Percentiles rank a stretch among this genome's conserved stretches.
These are phyloP conservation scores for Trematocara stigmaticum DNA, from an alignment of 2,113 vertebrate species.

Conservation along the genomic window DNA sequence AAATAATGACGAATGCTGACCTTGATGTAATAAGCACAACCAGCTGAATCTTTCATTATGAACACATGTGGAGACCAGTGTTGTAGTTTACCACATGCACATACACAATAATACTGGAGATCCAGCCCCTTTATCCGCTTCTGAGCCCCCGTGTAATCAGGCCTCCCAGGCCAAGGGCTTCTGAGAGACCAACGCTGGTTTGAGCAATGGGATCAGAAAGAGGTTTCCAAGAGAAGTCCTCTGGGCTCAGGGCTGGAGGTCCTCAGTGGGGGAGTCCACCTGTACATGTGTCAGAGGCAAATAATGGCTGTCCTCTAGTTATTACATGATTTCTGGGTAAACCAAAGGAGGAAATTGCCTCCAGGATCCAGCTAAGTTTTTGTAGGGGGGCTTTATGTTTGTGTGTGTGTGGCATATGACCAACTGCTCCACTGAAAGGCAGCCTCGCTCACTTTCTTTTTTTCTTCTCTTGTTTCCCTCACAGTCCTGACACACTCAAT, in stretches of 20 bases:
- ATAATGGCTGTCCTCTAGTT: conserved; percentile 1
- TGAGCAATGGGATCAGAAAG: neutral
- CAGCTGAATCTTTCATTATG: neutral
- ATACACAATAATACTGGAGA: neutral
- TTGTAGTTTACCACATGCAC: neutral
- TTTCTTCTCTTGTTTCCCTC: conserved; percentile 15
- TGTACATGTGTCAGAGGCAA: conserved; percentile 30
- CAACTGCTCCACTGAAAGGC: neutral
- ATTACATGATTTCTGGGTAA: conserved; percentile 28
- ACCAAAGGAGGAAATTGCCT: conserved; percentile 11
- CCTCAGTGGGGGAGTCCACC: conserved; percentile 20
- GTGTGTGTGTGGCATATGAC: conserved; percentile 9
- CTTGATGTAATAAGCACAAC: neutral
- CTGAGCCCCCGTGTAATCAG: conserved; percentile 32
- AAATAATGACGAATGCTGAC: neutral
- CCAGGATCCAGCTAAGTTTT: neutral
- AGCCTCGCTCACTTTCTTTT: conserved; percentile 3
- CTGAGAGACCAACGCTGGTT: conserved; percentile 24
- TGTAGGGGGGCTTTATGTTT: neutral
- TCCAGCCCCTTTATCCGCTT: neutral
- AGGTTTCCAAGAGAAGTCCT: conserved; percentile 24
- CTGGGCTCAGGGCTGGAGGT: conserved; percentile 27
- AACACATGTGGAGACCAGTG: neutral
- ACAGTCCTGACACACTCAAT: conserved; percentile 19
- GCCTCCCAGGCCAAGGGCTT: conserved; percentile 29